Conservation (phyloP, 2,888 invertebrate species). For the Brenthis ino region DNA sequence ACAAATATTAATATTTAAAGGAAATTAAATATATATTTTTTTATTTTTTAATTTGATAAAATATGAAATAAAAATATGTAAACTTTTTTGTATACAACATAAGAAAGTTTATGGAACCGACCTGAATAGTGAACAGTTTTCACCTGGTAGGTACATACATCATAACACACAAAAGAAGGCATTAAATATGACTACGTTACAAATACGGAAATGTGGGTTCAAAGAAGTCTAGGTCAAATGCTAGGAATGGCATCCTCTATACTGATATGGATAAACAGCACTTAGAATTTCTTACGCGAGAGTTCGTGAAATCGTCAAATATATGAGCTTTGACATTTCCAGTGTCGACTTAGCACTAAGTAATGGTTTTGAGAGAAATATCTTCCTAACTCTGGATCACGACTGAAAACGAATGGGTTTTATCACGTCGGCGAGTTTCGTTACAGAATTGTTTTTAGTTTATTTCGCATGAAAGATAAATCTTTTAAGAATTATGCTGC, state of each 20-base stretch:
- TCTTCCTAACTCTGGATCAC: constrained; percentile 40
- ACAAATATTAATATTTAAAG: not conserved
- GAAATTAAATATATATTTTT: constrained; percentile 6
- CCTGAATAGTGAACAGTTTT: not conserved
- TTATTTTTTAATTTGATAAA: not conserved
- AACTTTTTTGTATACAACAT: not conserved
- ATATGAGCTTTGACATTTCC: constrained; percentile 47
- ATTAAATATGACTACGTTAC: constrained; percentile 29
- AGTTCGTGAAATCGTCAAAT: constrained; percentile 42
- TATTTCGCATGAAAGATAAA: constrained; percentile 22
- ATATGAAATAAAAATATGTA: not conserved
- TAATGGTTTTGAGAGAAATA: constrained; percentile 42
- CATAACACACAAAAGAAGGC: constrained; percentile 20
- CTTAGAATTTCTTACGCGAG: constrained; percentile 39
- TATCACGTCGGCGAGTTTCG: constrained; percentile 35
- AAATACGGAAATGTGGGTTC: constrained; percentile 38
- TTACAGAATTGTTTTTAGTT: constrained; percentile 27
- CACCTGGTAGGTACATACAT: not conserved
- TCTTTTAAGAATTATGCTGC: constrained; percentile 12
- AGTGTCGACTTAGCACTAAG: constrained; percentile 44
- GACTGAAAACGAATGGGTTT: constrained; percentile 41
- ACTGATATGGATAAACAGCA: constrained; percentile 43
- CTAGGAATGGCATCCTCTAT: constrained; percentile 37
- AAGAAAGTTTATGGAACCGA: constrained; percentile 2
- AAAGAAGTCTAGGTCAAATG: constrained; percentile 40